These are phyloP conservation scores for Diadegma fenestrale DNA, from an alignment of 2,888 invertebrate genomes.

Conservation along the genomic window DNA sequence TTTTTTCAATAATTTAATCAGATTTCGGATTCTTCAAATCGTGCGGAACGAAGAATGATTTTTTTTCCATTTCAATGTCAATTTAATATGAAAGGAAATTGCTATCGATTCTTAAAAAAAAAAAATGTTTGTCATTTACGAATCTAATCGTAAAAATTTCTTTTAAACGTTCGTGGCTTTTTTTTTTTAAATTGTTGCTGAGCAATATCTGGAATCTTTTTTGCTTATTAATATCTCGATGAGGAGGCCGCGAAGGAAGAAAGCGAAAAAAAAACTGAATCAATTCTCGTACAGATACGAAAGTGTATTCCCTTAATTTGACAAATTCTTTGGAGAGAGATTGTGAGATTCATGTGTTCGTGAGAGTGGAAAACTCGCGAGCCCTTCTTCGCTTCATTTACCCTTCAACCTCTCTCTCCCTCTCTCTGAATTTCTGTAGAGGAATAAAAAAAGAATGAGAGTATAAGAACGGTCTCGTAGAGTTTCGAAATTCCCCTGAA, in stretches of 20 bases:
- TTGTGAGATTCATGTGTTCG: conserved; percentile 38
- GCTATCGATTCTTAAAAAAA: no score
- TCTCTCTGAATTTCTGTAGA: conserved; percentile 2
- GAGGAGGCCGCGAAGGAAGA: neutral
- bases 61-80: neutral
- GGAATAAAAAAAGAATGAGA: conserved; percentile 9
- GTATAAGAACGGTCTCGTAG: conserved; percentile 5
- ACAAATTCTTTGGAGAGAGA: conserved; percentile 38
- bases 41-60: neutral
- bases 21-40: neutral
- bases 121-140: no score
- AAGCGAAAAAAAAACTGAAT: neutral
- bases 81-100: neutral
- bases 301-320: conserved; percentile 28
- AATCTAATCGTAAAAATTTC: no score
- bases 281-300: no score
- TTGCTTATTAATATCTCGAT: no score
- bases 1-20: neutral
- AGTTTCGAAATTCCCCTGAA: conserved; percentile 68
- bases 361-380: conserved; percentile 47
- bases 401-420: conserved; percentile 42
- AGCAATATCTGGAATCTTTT: neutral
- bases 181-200: no score
- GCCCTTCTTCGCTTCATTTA: conserved; percentile 61
- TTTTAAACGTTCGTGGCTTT: no score